Base-by-base conservation (phyloP, 2,113 vertebrate genomes). In the Geococcyx californianus region DNA sequence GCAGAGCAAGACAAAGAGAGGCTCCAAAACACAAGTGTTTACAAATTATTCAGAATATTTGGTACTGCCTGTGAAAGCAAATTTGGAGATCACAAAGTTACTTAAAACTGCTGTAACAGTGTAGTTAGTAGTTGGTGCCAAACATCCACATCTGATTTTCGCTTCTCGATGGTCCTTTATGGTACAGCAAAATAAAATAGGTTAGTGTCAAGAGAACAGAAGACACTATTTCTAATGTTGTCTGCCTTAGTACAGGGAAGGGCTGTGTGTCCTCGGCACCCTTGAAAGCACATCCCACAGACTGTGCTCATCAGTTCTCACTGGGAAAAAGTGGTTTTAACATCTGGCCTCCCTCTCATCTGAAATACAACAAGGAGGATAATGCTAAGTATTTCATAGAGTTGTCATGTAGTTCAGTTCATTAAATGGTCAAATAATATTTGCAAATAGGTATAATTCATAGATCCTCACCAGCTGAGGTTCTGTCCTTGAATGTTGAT, bases 381-480 rank as follows among this genome's bases (percentile, higher is more conserved):
- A 62, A 64, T 8, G 11, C 24, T 84, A 87, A 20, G 1, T 58
- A 33, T 66, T 76, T 79, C 19, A 70, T 6, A 18, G 36, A 21
- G 26, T 17, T 52, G 23, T 64, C 45, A 7, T 23, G 25, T 54
- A 44, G 16, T 56, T 82, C 34, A 51, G n/a, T 47, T 79, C 33
- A 11, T 14, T 20, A 23, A 77, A 52, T 15, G 34, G 34, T 40
- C n/a, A 62, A 67, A 28, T 18, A 70, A 55, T 10, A 16, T 72
- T 72, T 87, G 21, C 47, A 87, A 58, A 49, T 6, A 24, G 0
- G 0, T 49, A 16, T 31, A 4, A 28, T 78, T 70, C 19, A 42
- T 3, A 68, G 45, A 56, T 49, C 49, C 21, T 47, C 63, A 47
- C 23, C 73, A 64, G 44, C 28, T 52, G 54, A 60, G 36, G 45